Evolutionary conservation across 1,140 invertebrate species (phyloP).

Genomic region (Panagrolaimus sp.): DNA sequence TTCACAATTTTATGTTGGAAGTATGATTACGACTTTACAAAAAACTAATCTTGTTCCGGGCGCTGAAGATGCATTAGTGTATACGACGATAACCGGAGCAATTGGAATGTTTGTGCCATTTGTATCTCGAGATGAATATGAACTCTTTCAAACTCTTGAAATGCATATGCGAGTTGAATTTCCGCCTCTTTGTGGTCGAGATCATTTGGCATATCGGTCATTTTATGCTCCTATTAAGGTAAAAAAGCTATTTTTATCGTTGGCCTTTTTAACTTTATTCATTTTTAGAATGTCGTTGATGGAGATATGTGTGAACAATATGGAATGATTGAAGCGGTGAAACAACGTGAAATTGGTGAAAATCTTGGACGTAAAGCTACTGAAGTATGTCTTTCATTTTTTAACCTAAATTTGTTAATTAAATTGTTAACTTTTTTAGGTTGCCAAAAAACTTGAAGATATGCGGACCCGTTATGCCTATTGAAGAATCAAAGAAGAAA

Average conservation of each 20-base stretch:
- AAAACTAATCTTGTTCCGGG: constrained; percentile 93
- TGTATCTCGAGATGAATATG: constrained; percentile 93
- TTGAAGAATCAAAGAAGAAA: constrained; percentile 66
- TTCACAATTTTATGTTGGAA: constrained; percentile 88
- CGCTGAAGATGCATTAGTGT: constrained; percentile 88
- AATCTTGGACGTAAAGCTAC: constrained; percentile 88
- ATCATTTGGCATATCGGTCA: constrained; percentile 91
- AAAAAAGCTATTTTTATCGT: too few relatives aligned
- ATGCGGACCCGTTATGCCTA: constrained; percentile 88
- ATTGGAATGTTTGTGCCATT: constrained; percentile 95
- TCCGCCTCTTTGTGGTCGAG: constrained; percentile 86
- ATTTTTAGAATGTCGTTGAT: constrained; percentile 84
- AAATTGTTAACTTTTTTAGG: constrained; percentile 54
- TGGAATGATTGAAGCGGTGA: constrained; percentile 83
- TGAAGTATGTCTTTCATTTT: constrained; percentile 68
- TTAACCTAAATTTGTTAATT: too few relatives aligned
- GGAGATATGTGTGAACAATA: constrained; percentile 98
- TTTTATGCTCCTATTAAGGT: constrained; percentile 97
- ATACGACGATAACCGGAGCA: constrained; percentile 87
- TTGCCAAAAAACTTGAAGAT: constrained; percentile 89
- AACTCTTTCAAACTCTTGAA: constrained; percentile 97
- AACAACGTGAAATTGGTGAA: constrained; percentile 87
- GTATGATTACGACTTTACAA: constrained; percentile 72
- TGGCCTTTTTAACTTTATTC: too few relatives aligned
- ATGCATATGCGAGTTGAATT: constrained; percentile 99